Conservation (phyloP, 2,888 invertebrate genomes). For the Isoperla grammatica region DNA sequence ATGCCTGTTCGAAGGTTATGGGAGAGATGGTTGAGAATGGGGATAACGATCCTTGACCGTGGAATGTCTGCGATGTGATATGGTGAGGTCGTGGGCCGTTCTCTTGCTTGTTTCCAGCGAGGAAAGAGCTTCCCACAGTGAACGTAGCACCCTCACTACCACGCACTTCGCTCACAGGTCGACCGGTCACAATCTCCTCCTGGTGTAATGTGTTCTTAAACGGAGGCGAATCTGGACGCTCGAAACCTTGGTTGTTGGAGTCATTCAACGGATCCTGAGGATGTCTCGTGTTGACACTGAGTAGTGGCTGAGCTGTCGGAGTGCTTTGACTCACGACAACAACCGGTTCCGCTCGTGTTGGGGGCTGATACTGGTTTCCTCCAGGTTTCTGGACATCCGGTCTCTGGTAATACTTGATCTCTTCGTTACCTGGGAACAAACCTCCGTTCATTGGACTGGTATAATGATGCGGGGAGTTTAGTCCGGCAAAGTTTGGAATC, state of each 20-base stretch:
- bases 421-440: constrained; percentile 6
- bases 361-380: background rate
- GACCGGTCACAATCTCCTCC: constrained; percentile 3
- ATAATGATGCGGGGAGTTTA: constrained; percentile 3
- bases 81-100: background rate
- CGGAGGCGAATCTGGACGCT: background rate
- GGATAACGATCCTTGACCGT: background rate
- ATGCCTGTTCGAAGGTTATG: constrained; percentile 7
- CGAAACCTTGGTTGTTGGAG: background rate
- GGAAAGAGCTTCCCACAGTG: constrained; percentile 9
- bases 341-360: background rate
- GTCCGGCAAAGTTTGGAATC: constrained; percentile 2
- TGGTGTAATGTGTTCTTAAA: background rate
- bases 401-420: constrained; percentile 9
- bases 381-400: background rate
- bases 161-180: constrained; percentile 5
- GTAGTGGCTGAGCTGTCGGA: background rate
- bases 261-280: background rate
- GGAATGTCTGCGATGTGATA: background rate
- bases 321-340: too few species aligned
- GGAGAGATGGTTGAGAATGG: background rate
- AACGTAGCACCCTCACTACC: background rate
- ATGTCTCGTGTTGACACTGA: background rate
- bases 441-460: background rate
- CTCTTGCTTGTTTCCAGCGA: constrained; percentile 13